Base-by-base conservation (phyloP, 2,113 vertebrate genomes). In the Microcebus lehilahytsara region DNA sequence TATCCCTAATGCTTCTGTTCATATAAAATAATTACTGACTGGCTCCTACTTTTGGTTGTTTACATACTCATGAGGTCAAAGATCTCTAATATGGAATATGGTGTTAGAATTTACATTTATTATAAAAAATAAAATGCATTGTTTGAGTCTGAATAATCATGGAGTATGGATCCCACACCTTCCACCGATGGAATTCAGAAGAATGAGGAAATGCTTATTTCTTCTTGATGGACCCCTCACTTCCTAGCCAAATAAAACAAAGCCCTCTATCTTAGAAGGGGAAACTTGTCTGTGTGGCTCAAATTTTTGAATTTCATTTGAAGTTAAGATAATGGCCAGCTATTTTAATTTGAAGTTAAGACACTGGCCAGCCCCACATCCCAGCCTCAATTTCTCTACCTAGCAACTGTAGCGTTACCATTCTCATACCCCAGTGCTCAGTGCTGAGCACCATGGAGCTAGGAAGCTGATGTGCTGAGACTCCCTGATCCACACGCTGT, bases 121-220 rank as follows among this genome's bases (percentile, higher is more conserved):
- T 85, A 81, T 87, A n/a, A 96, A 53, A 95, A 94, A 56, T 89
- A 71, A 88, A 93, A 53, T 46, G 23, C 34, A 75, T 58, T 80
- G 23, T 69, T 91, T 49, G 66, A 13, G 11, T 83, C 25, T 89
- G 25, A 69, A 16, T 80, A 95, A 46, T 89, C 91, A 27, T 8
- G 66, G 27, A 12, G 10, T 64, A 74, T 30, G n/a, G 23, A 32
- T 87, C 25, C 30, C 16, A 8, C 53, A 46, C 4, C 37, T 83
- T 51, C 56, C 25, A 56, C 51, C 37, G 22, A 85, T 51, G 27
- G 58, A 92, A 74, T 66, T 51, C 53, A 51, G 71, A 51, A 94
- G 56, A 67, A 62, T 32, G 17, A 78, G 13, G 9, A 84, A 84
- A 66, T 91, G 9, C 30, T 91, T 89, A 69, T 71, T 84, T 85